These are phyloP conservation scores for Alviniconcha marisindica DNA, from an alignment of 1,140 invertebrate species.

Conservation along the genomic window DNA sequence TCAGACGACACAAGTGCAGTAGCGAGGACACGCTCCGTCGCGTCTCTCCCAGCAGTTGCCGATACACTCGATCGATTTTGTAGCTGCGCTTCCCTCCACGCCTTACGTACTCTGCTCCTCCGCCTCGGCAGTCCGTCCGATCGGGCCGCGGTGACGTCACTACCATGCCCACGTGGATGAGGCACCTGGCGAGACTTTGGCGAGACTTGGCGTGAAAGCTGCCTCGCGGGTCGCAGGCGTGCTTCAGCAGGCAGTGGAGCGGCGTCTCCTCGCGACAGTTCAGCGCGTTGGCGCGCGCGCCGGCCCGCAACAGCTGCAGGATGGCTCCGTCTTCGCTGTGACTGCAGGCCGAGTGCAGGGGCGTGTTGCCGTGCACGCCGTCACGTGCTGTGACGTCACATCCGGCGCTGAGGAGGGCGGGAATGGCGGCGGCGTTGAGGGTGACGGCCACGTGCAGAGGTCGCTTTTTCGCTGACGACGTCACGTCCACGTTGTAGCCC, in stretches of 20 bases:
- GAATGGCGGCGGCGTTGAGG: conserved; percentile 8
- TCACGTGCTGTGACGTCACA: conserved; percentile 31
- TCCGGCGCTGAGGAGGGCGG: not conserved
- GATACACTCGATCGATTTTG: not conserved
- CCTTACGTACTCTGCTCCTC: not conserved
- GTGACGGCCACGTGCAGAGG: conserved; percentile 16
- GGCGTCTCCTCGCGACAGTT: not conserved
- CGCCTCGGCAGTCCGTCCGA: not conserved
- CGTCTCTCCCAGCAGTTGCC: not conserved
- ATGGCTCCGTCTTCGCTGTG: not conserved
- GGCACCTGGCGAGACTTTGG: not conserved
- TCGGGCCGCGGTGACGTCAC: not conserved
- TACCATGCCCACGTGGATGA: not conserved
- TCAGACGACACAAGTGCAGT: conserved; percentile 5
- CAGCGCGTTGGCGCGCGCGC: not conserved
- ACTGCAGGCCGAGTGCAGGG: conserved; percentile 15
- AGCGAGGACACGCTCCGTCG: not conserved
- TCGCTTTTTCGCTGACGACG: not conserved
- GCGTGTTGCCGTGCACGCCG: conserved; percentile 8
- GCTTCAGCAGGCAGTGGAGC: not conserved
- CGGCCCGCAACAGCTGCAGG: not conserved
- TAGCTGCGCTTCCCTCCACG: not conserved
- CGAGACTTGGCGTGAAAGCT: conserved; percentile 17
- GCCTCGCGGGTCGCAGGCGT: not conserved
- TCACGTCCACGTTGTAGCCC: conserved; percentile 13